These are phyloP conservation scores for Apamea sordens DNA, from an alignment of 2,888 invertebrate species.

Conservation along the genomic window DNA sequence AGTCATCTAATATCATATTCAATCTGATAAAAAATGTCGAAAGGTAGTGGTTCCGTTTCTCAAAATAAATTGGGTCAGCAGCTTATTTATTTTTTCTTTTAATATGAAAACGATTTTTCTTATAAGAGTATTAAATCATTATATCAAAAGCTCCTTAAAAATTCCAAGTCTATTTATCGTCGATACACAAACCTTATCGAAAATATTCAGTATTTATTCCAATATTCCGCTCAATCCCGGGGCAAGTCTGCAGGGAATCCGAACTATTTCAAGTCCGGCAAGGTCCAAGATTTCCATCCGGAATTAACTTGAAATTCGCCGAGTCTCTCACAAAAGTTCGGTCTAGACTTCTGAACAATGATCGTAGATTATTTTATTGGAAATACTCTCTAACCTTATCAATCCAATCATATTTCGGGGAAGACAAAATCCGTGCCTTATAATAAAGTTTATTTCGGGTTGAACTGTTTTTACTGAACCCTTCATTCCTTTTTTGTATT, in stretches of 20 bases:
- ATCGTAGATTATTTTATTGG: conserved; percentile 53
- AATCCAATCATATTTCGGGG: conserved; percentile 37
- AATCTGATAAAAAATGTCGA: conserved; percentile 16
- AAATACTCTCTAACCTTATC: conserved; percentile 12
- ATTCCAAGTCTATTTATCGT: conserved; percentile 19
- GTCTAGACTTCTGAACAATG: conserved; percentile 58
- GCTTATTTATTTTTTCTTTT: conserved; percentile 5
- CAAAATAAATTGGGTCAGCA: conserved; percentile 24
- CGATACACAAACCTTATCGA: conserved; percentile 48
- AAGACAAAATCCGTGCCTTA: not conserved
- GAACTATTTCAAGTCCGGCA: conserved; percentile 72
- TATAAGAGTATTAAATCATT: conserved; percentile 33
- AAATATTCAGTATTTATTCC: conserved; percentile 74
- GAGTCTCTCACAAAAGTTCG: conserved; percentile 49
- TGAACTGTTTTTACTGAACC: not conserved
- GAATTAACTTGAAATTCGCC: conserved; percentile 59
- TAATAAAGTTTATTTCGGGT: conserved; percentile 15
- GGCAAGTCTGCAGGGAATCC: conserved; percentile 76
- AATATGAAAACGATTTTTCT: conserved; percentile 12
- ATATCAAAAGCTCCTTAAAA: conserved; percentile 33
- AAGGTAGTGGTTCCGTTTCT: not conserved
- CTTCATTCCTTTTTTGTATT: not conserved
- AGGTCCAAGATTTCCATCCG: conserved; percentile 71
- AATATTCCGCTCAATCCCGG: conserved; percentile 72
- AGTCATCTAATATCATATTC: not conserved